Evolutionary conservation across 2,797 vertebrate genomes (phyloP).

Genomic region (Loriculus beryllinus): DNA sequence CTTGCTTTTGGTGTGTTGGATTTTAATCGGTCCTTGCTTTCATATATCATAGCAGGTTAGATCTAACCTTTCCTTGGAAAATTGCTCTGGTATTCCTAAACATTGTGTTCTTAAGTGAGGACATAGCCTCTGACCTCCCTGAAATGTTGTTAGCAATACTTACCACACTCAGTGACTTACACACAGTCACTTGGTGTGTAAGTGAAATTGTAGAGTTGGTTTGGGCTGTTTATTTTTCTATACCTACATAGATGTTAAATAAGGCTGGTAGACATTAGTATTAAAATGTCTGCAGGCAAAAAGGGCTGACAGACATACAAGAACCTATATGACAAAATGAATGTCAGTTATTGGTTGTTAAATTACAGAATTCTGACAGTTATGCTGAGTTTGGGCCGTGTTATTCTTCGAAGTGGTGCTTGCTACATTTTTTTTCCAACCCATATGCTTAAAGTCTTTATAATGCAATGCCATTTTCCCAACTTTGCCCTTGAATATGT

Average conservation of each 20-base stretch:
- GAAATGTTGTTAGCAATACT: neutral
- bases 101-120: neutral
- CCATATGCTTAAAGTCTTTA: neutral
- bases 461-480: neutral
- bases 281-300: neutral
- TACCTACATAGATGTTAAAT: neutral
- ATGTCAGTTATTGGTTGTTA: neutral
- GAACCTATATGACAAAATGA: neutral
- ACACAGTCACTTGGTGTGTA: neutral
- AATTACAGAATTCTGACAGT: neutral
- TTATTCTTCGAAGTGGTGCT: neutral
- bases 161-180: neutral
- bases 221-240: neutral
- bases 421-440: neutral
- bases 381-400: neutral
- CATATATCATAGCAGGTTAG: neutral
- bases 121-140: neutral
- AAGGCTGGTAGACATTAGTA: neutral
- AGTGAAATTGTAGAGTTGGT: neutral
- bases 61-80: constrained; percentile 15
- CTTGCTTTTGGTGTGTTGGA: neutral
- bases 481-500: neutral
- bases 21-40: constrained; percentile 29
- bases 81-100: neutral
- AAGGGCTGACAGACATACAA: neutral